Base-by-base conservation (phyloP, 2,888 invertebrate genomes). In the Nysson spinosus region DNA sequence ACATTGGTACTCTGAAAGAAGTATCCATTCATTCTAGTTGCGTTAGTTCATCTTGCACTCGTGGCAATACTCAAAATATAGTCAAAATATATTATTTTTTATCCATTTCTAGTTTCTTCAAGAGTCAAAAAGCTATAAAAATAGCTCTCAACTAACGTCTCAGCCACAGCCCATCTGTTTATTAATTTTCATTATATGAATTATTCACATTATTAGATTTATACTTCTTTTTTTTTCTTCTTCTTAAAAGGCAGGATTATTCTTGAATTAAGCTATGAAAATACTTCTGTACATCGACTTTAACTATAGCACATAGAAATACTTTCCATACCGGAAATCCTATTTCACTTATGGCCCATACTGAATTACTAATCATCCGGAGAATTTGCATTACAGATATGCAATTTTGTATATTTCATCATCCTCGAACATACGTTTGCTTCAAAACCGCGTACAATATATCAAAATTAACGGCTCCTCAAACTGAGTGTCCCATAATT, bases 111-210 rank as follows among this genome's bases (percentile, higher is more conserved):
- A 83, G 75, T 83, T 80, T 80, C 71, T 77, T 80, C 69, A 73
- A 74, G 67, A 84, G 81, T 83, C 77, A 83, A 84, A 85, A 84
- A 86, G 86, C 86, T 87, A 85, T 86, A 86, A 86, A 86, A 86
- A 87, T 87, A 86, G 85, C 86, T 83, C 80, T 78, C 74, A 84
- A 78, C 78, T 78, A 83, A 82, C 76, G 77, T 81, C 71, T 83
- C 81, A 85, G 77, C 85, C 86, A 87, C 86, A 87, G 86, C 86
- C 86, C 82, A 77, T 83, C 80, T 77, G 64, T 82, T n/a, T 81
- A 80, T 82, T 82, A 76, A 80, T 79, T 83, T 71, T 78, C n/a
- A n/a, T n/a, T n/a, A n/a, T n/a, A n/a, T n/a, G n/a, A n/a, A n/a
- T 76, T 81, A 85, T 82, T 84, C 77, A 77, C 76, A 84, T 80